Conservation (phyloP, 2,797 vertebrate genomes). For the Sciurus carolinensis region DNA sequence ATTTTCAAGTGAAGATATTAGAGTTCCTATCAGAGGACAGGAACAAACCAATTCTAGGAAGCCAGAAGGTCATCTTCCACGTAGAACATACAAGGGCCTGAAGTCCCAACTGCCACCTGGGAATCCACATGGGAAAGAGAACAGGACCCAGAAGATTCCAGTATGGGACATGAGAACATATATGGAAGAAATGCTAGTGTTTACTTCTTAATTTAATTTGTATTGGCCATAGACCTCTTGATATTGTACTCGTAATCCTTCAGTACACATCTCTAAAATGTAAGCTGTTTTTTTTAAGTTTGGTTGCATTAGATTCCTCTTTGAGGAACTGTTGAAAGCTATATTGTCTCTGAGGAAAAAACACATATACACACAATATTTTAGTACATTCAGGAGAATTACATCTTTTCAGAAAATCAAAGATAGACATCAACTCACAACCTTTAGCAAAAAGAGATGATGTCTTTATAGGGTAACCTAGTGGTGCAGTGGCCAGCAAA, state of each 20-base stretch:
- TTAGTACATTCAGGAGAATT: background rate
- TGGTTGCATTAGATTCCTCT: background rate
- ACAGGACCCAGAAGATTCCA: background rate
- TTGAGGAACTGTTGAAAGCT: slow-evolving; percentile 34
- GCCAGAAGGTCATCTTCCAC: background rate
- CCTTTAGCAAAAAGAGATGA: background rate
- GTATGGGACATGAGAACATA: background rate
- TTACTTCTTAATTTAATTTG: background rate
- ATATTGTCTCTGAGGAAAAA: background rate
- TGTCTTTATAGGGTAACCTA: background rate
- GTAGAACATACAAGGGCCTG: background rate
- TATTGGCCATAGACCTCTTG: background rate
- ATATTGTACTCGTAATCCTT: background rate
- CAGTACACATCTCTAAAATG: background rate
- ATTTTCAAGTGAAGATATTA: background rate
- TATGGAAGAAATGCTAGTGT: background rate
- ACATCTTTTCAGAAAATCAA: background rate
- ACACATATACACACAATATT: background rate
- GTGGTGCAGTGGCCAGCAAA: background rate
- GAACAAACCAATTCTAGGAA: background rate
- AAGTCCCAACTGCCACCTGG: background rate
- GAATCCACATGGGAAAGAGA: background rate
- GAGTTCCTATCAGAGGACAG: background rate
- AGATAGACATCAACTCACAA: slow-evolving; percentile 9
- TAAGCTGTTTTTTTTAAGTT: background rate